These are phyloP conservation scores for Syrista parreyssii DNA, from an alignment of 2,888 invertebrate genomes.

Conservation along the genomic window DNA sequence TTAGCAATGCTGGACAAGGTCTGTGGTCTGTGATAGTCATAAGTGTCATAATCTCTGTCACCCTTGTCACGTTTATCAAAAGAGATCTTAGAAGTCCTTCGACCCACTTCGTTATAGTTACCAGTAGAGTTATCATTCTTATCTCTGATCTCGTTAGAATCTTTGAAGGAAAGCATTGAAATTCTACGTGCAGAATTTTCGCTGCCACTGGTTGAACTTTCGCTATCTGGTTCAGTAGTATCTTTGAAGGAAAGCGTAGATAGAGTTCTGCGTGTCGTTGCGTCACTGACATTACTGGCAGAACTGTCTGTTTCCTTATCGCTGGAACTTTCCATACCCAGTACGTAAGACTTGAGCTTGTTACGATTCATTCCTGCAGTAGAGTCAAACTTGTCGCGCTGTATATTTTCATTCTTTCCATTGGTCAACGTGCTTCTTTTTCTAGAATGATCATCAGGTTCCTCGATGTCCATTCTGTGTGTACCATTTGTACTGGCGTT, in stretches of 20 bases:
- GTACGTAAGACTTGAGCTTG: conserved; percentile 16
- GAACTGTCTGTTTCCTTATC: neutral
- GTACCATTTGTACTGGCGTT: neutral
- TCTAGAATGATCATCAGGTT: neutral
- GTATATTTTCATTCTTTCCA: neutral
- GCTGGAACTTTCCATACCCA: conserved; percentile 8
- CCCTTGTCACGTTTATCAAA: neutral
- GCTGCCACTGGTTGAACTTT: neutral
- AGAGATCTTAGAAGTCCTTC: neutral
- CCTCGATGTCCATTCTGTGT: neutral
- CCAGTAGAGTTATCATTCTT: neutral
- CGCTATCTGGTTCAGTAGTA: neutral
- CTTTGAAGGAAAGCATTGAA: neutral
- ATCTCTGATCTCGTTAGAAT: neutral
- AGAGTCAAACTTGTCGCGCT: neutral
- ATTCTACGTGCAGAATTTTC: neutral
- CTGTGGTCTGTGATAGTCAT: neutral
- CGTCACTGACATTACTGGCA: neutral
- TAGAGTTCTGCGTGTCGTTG: neutral
- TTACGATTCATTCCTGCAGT: conserved; percentile 11
- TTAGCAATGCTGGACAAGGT: conserved; percentile 10
- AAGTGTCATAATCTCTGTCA: neutral
- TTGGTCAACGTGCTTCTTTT: neutral
- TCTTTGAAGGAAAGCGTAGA: neutral
- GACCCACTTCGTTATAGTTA: neutral